Conservation (phyloP, 2,113 vertebrate species). For the Glareola pratincola region DNA sequence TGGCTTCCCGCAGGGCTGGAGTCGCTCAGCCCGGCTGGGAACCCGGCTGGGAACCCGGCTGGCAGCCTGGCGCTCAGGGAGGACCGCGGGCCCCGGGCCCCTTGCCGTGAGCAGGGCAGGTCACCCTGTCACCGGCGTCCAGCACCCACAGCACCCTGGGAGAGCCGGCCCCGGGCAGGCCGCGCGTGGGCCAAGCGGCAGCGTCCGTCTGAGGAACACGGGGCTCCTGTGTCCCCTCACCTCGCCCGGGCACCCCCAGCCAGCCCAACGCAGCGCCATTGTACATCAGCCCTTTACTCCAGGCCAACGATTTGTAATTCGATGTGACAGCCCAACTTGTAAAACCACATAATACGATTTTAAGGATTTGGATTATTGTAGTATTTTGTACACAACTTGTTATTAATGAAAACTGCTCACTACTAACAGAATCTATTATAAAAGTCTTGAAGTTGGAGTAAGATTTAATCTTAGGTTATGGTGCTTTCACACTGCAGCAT, state of each 20-base stretch:
- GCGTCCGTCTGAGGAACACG: not conserved
- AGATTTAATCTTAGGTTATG: not conserved
- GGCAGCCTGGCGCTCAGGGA: not conserved
- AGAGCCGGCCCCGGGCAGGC: not conserved
- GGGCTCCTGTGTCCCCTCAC: not conserved
- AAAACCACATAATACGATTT: accelerated
- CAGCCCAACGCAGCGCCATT: accelerated
- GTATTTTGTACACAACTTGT: not conserved
- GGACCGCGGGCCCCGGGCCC: not conserved
- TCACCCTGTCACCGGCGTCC: not conserved
- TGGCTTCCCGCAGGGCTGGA: not conserved
- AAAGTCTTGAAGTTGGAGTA: not conserved
- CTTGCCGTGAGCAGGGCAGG: not conserved
- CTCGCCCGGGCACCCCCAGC: not conserved
- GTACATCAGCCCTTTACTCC: not conserved
- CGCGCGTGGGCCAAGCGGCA: accelerated
- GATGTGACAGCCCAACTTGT: not conserved
- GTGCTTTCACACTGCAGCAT: not conserved
- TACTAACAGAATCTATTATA: not conserved
- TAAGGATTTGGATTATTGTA: not conserved
- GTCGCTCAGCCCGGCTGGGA: not conserved
- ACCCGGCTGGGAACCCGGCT: not conserved
- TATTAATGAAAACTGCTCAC: not conserved
- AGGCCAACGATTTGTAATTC: not conserved
- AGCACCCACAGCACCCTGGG: not conserved